These are phyloP conservation scores for Rhopalosiphum padi DNA, from an alignment of 1,140 invertebrate species.

Conservation along the genomic window DNA sequence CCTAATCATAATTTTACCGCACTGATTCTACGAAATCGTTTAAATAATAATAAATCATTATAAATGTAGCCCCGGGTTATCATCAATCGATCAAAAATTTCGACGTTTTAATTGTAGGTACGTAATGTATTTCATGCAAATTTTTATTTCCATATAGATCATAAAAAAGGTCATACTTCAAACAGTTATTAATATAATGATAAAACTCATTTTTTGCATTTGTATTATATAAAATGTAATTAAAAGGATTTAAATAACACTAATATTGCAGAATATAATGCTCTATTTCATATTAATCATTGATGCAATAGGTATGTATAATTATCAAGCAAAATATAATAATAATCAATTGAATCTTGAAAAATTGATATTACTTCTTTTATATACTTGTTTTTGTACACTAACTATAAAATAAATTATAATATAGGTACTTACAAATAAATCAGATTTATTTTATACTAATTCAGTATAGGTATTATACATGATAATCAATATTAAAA, in stretches of 20 bases:
- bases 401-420: not conserved
- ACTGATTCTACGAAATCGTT: slow-evolving; percentile 31
- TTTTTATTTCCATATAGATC: not conserved
- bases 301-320: not conserved
- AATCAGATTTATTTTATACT: slow-evolving; percentile 2
- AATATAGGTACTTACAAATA: not conserved
- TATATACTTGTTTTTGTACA: not conserved
- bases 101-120: slow-evolving; percentile 21
- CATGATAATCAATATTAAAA: not conserved
- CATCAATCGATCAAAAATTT: slow-evolving; percentile 11
- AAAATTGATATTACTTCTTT: not conserved
- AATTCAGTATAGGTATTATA: not conserved
- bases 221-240: not conserved
- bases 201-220: slow-evolving; percentile 1
- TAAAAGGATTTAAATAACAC: not conserved
- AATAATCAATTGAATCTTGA: not conserved
- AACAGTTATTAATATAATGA: not conserved
- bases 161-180: not conserved
- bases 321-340: not conserved
- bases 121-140: not conserved
- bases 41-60: slow-evolving; percentile 41
- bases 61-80: not conserved
- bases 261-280: not conserved
- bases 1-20: slow-evolving; percentile 37
- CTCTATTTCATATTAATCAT: not conserved